phyloP scores from a whole-genome alignment of 2,888 invertebrate species.

The Therioaphis trifolii region DNA sequence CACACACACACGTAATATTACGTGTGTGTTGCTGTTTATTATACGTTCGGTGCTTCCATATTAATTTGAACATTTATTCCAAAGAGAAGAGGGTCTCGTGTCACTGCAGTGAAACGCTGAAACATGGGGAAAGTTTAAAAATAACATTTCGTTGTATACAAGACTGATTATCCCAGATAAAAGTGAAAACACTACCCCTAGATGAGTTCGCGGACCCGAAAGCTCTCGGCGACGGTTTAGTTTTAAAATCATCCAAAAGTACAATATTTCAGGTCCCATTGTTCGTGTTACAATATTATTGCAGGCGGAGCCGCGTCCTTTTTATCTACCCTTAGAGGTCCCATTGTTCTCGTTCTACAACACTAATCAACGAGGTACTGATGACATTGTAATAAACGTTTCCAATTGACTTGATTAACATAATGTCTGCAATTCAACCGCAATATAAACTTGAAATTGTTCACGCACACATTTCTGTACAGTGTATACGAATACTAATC shows the following conservation, averaged over 20 bases:
- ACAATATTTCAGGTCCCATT: slow-evolving; percentile 18
- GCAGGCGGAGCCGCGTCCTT: slow-evolving; percentile 2
- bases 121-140: not conserved
- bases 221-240: not conserved
- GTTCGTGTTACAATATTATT: slow-evolving; percentile 25
- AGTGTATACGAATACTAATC: not conserved
- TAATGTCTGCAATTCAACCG: slow-evolving; percentile 45
- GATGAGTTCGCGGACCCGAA: not conserved
- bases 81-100: not conserved
- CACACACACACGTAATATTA: too few species aligned
- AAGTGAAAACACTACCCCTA: not conserved
- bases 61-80: too few species aligned
- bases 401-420: slow-evolving; percentile 54
- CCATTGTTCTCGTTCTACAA: slow-evolving; percentile 36
- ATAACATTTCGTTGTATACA: not conserved
- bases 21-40: too few species aligned
- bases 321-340: slow-evolving; percentile 49
- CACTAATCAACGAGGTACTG: slow-evolving; percentile 57
- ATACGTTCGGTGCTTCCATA: too few species aligned
- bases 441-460: slow-evolving; percentile 18
- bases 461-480: not conserved
- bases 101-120: not conserved
- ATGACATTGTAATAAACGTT: slow-evolving; percentile 60
- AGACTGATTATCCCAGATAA: not conserved
- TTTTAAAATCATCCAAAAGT: slow-evolving; percentile 21